Conservation (phyloP, 2,888 invertebrate species). For the Lepidocyrtoides sp. region DNA sequence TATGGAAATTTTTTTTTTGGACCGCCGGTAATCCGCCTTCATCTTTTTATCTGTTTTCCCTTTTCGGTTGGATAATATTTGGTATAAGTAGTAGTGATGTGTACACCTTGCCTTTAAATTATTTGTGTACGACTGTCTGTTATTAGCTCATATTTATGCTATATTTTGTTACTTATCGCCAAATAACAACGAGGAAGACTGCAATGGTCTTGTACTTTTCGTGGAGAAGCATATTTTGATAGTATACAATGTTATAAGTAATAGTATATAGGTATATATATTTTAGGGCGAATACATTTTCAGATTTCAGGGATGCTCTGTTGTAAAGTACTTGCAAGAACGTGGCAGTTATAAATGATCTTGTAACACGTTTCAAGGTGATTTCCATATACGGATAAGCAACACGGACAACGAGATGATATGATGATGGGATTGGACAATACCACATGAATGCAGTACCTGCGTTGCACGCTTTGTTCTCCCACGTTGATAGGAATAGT, state of each 20-base stretch:
- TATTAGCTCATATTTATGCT: conserved; percentile 4
- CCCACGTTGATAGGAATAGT: neutral
- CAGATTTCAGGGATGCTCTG: conserved; percentile 35
- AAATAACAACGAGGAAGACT: conserved; percentile 18
- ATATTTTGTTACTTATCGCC: neutral
- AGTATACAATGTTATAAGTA: neutral
- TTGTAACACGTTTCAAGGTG: conserved; percentile 72
- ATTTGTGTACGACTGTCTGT: neutral
- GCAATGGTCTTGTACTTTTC: neutral
- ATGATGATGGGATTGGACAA: conserved; percentile 27
- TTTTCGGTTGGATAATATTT: conserved; percentile 16
- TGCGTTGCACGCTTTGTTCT: conserved; percentile 1
- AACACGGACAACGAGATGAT: conserved; percentile 63
- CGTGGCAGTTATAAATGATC: conserved; percentile 64
- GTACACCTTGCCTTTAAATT: conserved; percentile 8
- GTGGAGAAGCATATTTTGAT: neutral
- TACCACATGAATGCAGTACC: neutral
- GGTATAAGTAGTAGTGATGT: no score
- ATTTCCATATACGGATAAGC: conserved; percentile 62
- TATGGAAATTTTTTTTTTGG: conserved; percentile 35
- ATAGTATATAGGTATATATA: neutral
- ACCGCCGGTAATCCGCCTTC: conserved; percentile 54
- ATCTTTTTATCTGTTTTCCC: conserved; percentile 23
- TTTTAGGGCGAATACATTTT: no score
- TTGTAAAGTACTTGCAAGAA: conserved; percentile 12